A percentile compares a stretch with the other conserved stretches of the same genome.
phyloP scores from a whole-genome alignment of 2,113 vertebrate species.

The Semnornis frantzii region DNA sequence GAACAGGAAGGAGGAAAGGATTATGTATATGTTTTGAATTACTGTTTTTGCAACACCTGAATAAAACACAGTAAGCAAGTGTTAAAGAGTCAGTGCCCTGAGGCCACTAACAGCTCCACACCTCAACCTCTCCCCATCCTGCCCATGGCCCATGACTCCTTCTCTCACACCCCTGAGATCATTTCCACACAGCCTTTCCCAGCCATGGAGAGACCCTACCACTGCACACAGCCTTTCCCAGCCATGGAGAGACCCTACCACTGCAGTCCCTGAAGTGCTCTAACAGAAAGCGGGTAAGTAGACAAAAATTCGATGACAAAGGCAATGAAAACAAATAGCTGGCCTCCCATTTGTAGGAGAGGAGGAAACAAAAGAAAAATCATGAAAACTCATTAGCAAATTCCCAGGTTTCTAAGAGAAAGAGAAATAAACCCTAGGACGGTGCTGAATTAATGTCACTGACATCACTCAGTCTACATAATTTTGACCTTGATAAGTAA shows the following conservation, averaged over 20 bases:
- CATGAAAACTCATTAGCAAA: background rate
- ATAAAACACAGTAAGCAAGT: background rate
- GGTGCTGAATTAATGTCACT: fast-evolving
- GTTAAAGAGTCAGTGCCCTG: background rate
- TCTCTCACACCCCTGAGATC: background rate
- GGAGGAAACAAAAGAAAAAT: background rate
- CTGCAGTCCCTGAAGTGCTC: background rate
- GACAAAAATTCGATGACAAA: background rate
- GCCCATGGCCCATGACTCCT: background rate
- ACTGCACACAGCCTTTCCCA: background rate
- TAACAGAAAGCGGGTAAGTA: background rate
- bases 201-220: fast-evolving
- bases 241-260: fast-evolving
- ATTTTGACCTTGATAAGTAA: background rate
- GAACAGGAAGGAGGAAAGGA: background rate
- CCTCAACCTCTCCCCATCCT: fast-evolving
- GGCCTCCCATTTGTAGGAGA: background rate
- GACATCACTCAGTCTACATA: background rate
- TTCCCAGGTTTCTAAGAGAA: background rate
- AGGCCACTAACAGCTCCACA: background rate
- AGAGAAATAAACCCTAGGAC: background rate
- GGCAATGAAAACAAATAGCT: background rate
- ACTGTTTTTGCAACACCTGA: background rate
- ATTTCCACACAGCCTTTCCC: background rate
- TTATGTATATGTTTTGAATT: background rate